These are phyloP conservation scores for Amphipoea oculea DNA, from an alignment of 2,888 invertebrate species.

Conservation along the genomic window DNA sequence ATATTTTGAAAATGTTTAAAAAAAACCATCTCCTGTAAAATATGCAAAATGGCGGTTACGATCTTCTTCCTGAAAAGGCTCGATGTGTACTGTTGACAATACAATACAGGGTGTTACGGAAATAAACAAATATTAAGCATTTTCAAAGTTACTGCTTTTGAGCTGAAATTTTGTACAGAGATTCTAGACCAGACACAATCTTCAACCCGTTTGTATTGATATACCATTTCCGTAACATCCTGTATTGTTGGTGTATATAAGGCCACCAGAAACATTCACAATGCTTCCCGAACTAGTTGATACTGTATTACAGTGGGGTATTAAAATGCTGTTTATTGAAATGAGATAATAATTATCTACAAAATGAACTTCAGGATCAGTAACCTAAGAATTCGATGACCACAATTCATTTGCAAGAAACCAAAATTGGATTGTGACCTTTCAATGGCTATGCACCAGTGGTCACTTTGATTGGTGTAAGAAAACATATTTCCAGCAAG, in stretches of 20 bases:
- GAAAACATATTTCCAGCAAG: background rate
- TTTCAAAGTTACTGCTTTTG: too few species aligned
- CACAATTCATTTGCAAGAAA: background rate
- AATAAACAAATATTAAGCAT: too few species aligned
- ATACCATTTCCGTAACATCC: too few species aligned
- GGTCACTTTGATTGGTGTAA: background rate
- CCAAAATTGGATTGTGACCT: background rate
- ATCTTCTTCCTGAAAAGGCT: too few species aligned
- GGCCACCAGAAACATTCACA: background rate
- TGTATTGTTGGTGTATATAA: background rate
- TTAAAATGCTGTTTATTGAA: background rate
- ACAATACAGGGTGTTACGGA: too few species aligned
- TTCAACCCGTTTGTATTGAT: too few species aligned
- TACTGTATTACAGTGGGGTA: background rate
- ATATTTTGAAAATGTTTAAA: too few species aligned
- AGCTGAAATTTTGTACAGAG: too few species aligned
- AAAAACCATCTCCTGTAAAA: too few species aligned
- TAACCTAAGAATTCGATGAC: background rate
- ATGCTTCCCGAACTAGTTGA: background rate
- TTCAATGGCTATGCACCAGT: background rate
- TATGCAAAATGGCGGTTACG: too few species aligned
- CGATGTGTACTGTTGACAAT: background rate
- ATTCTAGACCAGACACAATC: too few species aligned
- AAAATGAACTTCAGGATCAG: background rate
- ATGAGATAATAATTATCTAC: background rate